A percentile compares a stretch with the other conserved stretches of the same genome.
phyloP scores from a whole-genome alignment of 2,888 invertebrate species.

The Tipula unca region DNA sequence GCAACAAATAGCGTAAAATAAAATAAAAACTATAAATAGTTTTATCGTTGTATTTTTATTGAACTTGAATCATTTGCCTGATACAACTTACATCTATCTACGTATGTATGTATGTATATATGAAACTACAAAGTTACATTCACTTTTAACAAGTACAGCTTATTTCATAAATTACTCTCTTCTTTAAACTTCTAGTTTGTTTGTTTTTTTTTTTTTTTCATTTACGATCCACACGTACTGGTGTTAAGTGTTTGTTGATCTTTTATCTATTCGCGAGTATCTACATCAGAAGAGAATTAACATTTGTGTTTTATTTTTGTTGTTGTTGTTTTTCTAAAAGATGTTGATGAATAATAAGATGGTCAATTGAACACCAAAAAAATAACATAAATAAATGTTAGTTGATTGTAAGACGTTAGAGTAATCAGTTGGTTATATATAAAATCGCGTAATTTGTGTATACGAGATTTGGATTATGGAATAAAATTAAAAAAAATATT shows the following conservation, averaged over 20 bases:
- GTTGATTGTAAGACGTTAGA: background rate
- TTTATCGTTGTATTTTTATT: background rate
- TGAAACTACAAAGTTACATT: background rate
- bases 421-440: background rate
- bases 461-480: background rate
- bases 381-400: background rate
- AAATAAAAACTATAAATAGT: background rate
- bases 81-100: too few relatives aligned
- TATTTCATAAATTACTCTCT: background rate
- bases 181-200: background rate
- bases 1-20: background rate
- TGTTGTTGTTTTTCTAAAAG: background rate
- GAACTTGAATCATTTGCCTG: background rate
- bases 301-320: background rate
- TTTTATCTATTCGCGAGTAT: background rate
- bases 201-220: background rate
- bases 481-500: background rate
- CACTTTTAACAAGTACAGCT: background rate
- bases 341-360: background rate
- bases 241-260: background rate
- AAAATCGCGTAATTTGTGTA: background rate
- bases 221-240: background rate
- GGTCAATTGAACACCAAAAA: background rate
- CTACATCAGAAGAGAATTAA: background rate
- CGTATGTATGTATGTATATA: too few relatives aligned